A percentile compares a stretch with the other conserved stretches of the same genome.
Conservation (phyloP, 1,140 invertebrate species). For the Lepidurus packardi region DNA sequence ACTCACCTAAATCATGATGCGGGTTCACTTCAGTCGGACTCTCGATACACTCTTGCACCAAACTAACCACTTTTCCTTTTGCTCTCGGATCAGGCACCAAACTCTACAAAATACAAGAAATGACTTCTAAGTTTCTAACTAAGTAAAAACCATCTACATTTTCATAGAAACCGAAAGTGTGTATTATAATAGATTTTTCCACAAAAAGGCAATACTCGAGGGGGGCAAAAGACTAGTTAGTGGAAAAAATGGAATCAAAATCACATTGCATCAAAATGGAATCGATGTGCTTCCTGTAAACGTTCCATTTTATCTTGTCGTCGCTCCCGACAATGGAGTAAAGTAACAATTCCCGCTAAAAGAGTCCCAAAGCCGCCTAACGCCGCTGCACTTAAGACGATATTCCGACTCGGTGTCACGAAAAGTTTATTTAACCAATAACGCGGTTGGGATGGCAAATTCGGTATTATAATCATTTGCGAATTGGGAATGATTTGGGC, state of each 20-base stretch:
- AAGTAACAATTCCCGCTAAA: slow-evolving; percentile 74
- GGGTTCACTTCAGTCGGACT: background rate
- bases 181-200: background rate
- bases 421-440: slow-evolving; percentile 91
- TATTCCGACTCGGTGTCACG: slow-evolving; percentile 90
- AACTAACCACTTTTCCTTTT: background rate
- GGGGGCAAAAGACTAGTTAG: slow-evolving; percentile 4
- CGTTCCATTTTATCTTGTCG: slow-evolving; percentile 84
- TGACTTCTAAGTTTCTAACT: background rate
- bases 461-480: slow-evolving; percentile 91
- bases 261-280: slow-evolving; percentile 65
- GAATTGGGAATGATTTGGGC: slow-evolving; percentile 95
- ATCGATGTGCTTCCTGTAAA: slow-evolving; percentile 76
- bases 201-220: background rate
- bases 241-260: slow-evolving; percentile 21
- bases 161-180: background rate
- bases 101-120: background rate
- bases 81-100: slow-evolving; percentile 5
- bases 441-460: slow-evolving; percentile 65
- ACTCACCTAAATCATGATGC: background rate
- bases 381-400: slow-evolving; percentile 83
- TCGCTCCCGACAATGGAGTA: slow-evolving; percentile 89
- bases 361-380: slow-evolving; percentile 79
- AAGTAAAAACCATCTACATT: background rate
- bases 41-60: background rate